These are phyloP conservation scores for Aphelinus atriplicis DNA, from an alignment of 1,140 invertebrate genomes.

Conservation along the genomic window DNA sequence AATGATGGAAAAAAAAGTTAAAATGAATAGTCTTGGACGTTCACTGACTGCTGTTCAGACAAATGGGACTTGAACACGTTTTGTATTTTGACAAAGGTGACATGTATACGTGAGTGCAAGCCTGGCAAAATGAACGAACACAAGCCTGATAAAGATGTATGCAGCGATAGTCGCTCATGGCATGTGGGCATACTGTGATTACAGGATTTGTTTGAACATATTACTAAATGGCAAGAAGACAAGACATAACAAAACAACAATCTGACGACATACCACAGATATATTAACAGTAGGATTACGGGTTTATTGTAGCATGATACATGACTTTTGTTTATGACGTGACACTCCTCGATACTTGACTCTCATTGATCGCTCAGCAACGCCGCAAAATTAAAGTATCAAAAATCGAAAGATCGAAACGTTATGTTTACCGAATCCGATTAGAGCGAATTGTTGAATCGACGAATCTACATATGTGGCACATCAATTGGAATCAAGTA, in stretches of 20 bases:
- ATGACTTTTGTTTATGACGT: slow-evolving; percentile 30
- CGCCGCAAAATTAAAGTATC: too few relatives aligned
- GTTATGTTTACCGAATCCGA: too few relatives aligned
- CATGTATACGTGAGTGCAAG: slow-evolving; percentile 59
- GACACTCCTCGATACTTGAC: slow-evolving; percentile 29
- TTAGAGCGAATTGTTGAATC: too few relatives aligned
- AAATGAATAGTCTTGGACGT: slow-evolving; percentile 34
- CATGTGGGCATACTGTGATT: slow-evolving; percentile 42
- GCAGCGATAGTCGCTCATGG: slow-evolving; percentile 34
- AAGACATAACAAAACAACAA: slow-evolving; percentile 61
- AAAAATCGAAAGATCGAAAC: too few relatives aligned
- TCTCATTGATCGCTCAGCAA: slow-evolving; percentile 3
- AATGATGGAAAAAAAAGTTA: slow-evolving; percentile 21
- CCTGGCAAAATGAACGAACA: slow-evolving; percentile 60
- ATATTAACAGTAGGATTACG: slow-evolving; percentile 41
- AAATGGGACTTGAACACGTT: slow-evolving; percentile 44
- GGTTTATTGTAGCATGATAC: slow-evolving; percentile 32
- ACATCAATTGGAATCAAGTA: slow-evolving; percentile 30
- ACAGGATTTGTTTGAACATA: slow-evolving; percentile 55
- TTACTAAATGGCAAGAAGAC: slow-evolving; percentile 58
- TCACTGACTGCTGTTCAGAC: slow-evolving; percentile 42
- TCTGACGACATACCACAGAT: slow-evolving; percentile 63
- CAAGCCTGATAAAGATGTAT: slow-evolving; percentile 51
- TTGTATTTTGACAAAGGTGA: slow-evolving; percentile 43
- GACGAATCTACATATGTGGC: too few relatives aligned